Percentiles rank a stretch among this genome's conserved stretches.
Evolutionary conservation across 2,888 invertebrate genomes (phyloP).

Genomic region (Melanostoma mellinum): DNA sequence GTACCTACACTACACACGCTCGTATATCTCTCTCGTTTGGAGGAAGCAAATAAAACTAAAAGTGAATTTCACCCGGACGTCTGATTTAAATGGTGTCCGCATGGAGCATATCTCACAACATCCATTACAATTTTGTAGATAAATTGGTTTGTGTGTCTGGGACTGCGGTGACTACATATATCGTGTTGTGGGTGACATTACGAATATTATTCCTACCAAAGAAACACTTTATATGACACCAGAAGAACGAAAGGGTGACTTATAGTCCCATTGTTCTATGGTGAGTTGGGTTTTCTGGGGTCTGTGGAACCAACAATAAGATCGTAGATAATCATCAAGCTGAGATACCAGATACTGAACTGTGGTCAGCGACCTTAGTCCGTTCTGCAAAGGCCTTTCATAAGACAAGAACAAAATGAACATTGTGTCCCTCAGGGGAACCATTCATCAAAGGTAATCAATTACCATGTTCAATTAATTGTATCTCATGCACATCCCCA

Average conservation of each 20-base stretch:
- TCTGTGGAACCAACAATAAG: slow-evolving; percentile 18
- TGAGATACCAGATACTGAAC: slow-evolving; percentile 5
- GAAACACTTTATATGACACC: slow-evolving; percentile 15
- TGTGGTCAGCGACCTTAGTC: slow-evolving; percentile 6
- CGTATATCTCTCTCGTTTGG: not conserved
- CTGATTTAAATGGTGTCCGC: slow-evolving; percentile 61
- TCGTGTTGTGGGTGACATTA: slow-evolving; percentile 47
- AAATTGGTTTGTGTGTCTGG: slow-evolving; percentile 1
- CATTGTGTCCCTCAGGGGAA: slow-evolving; percentile 5
- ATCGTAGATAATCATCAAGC: slow-evolving; percentile 51
- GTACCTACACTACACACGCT: not conserved
- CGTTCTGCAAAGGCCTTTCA: not conserved
- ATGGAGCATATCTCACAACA: slow-evolving; percentile 66
- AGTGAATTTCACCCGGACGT: slow-evolving; percentile 48
- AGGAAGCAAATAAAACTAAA: slow-evolving; percentile 50
- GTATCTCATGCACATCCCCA: slow-evolving; percentile 12
- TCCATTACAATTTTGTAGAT: slow-evolving; percentile 58
- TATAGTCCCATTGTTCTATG: slow-evolving; percentile 63
- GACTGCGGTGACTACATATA: not conserved
- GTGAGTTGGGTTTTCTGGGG: slow-evolving; percentile 23
- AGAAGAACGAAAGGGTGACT: slow-evolving; percentile 51
- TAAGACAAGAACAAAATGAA: not conserved
- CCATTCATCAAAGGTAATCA: slow-evolving; percentile 52
- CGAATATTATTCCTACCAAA: slow-evolving; percentile 23
- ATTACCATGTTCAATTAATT: slow-evolving; percentile 46